Evolutionary conservation across 2,888 invertebrate genomes (phyloP), one percentile per base, ranked within the genome.

Genomic region (Hoplodrina ambigua): DNA sequence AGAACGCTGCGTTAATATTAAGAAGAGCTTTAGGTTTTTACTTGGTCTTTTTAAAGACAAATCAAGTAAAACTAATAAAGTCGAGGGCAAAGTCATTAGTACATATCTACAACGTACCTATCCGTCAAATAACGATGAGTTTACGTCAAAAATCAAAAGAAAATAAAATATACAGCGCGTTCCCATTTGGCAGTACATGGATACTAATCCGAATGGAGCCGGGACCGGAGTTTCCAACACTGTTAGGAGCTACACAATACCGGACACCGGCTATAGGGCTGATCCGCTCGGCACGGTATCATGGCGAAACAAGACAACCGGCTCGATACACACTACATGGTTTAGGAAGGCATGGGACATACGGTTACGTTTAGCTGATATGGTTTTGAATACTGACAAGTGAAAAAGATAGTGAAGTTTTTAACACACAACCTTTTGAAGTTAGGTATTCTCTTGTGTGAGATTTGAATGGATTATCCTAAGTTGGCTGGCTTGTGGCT

Each of bases 221-320:
- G 25, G 60, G 15, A 52, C 49, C 19, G 59, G 71, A 67, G 55
- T 56, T 59, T 33, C 61, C 62, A 66, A 61, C 54, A 53, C 66
- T 78, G 71, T 78, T 75, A 78, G 67, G 61, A 73, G 59, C 58
- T 56, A 67, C 54, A 78, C 70, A 74, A 74, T 64, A 56, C 72
- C 15, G 55, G 52, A 63, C 76, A 49, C 17, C 46, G 41, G 41
- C 55, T 58, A 33, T 37, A 46, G 44, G 37, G 60, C 68, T 74
- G 50, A 74, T 69, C 74, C 69, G 63, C 8, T 60, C 25, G 15
- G 52, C 15, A 44, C 37, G 56, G 63, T 3, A 52, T 61, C 60
- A 73, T 54, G 71, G 53, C 71, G 37, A 46, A 15, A 6, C n/a
- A 17, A 33, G 49, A 63, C 53, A 37, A 37, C 41, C 33, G 53